phyloP scores from a whole-genome alignment of 1,140 invertebrate species.

The Aphaenogaster rudis region DNA sequence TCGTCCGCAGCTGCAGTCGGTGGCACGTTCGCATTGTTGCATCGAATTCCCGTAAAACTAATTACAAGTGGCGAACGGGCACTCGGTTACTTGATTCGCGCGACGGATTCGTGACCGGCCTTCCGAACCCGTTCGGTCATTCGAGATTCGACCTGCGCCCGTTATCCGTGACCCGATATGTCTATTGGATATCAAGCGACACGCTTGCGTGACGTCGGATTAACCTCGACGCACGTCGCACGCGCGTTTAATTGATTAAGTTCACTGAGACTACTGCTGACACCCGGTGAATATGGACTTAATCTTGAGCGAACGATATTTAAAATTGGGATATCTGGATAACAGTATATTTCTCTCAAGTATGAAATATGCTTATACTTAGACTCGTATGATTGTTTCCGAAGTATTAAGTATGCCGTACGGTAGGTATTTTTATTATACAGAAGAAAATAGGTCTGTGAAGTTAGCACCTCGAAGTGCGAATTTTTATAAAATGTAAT shows the following conservation, averaged over 20 bases:
- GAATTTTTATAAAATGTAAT: too few species aligned
- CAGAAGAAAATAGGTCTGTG: not conserved
- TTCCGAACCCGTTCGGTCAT: slow-evolving; percentile 38
- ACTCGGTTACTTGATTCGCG: slow-evolving; percentile 61
- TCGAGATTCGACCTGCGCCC: slow-evolving; percentile 46
- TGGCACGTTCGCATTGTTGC: slow-evolving; percentile 54
- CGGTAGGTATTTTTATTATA: not conserved
- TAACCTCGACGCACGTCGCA: slow-evolving; percentile 1
- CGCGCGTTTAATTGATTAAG: slow-evolving; percentile 8
- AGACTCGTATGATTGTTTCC: not conserved
- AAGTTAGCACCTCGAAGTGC: too few species aligned
- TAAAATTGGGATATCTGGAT: not conserved
- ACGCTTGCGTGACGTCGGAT: not conserved
- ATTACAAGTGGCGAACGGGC: slow-evolving; percentile 63
- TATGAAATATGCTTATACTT: not conserved
- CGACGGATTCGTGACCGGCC: slow-evolving; percentile 60
- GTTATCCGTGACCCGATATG: slow-evolving; percentile 57
- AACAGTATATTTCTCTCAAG: not conserved
- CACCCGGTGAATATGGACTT: not conserved
- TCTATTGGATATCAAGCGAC: slow-evolving; percentile 43
- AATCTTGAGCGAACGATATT: not conserved
- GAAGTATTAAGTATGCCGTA: not conserved
- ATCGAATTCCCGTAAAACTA: slow-evolving; percentile 65
- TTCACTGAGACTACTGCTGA: not conserved
- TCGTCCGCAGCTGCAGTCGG: not conserved